A percentile compares a stretch with the other conserved stretches of the same genome.
These are phyloP conservation scores for Drosophila obscura DNA, from an alignment of 1,140 invertebrate genomes.

Conservation along the genomic window DNA sequence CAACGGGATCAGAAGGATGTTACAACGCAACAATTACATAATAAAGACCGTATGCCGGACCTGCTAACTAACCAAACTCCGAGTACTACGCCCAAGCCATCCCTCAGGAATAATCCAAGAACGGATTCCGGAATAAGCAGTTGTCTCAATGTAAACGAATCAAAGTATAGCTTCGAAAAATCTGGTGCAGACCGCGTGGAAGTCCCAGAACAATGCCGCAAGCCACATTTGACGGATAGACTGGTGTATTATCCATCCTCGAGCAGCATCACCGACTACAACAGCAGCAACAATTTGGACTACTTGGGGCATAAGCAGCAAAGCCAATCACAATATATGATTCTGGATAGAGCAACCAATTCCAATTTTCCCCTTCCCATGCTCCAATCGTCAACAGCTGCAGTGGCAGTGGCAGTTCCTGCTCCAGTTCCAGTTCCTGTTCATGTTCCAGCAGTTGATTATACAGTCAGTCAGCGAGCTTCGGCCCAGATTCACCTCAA, in stretches of 20 bases:
- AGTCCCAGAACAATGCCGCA: constrained; percentile 31
- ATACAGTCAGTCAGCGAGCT: background rate
- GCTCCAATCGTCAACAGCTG: background rate
- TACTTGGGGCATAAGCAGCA: constrained; percentile 44
- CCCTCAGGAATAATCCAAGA: background rate
- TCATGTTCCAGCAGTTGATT: background rate
- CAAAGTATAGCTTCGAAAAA: constrained; percentile 22
- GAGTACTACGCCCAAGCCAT: background rate
- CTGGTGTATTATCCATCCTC: constrained; percentile 77
- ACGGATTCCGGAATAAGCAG: background rate
- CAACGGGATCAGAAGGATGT: constrained; percentile 6
- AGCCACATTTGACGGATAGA: constrained; percentile 63
- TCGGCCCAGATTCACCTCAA: background rate
- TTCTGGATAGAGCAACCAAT: background rate
- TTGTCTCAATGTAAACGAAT: background rate
- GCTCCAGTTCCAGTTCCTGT: too few species aligned
- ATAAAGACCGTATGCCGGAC: constrained; percentile 56
- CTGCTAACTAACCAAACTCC: constrained; percentile 48
- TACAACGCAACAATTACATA: background rate
- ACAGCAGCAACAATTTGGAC: constrained; percentile 62
- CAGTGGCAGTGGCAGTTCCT: too few species aligned
- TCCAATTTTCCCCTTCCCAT: background rate
- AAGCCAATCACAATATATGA: background rate
- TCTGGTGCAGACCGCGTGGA: constrained; percentile 39
- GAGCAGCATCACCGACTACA: constrained; percentile 59